Evolutionary conservation across 2,888 invertebrate species (phyloP).

Genomic region (Eristalis pertinax): DNA sequence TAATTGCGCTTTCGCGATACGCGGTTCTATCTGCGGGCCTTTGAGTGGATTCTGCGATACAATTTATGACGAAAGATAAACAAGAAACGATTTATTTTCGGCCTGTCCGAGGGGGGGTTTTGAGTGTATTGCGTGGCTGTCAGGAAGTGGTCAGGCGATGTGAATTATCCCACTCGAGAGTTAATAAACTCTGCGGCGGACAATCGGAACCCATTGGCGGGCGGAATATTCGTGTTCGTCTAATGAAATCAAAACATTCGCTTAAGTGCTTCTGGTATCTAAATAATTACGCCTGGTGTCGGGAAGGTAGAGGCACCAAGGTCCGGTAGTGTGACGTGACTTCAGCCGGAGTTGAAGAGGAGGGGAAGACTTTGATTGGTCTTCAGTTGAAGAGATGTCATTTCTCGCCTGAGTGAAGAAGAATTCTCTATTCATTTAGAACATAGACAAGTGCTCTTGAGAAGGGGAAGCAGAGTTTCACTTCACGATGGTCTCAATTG

Average conservation of each 20-base stretch:
- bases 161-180: slow-evolving; percentile 23
- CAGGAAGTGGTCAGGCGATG: slow-evolving; percentile 14
- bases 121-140: background rate
- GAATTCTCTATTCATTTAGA: background rate
- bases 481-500: too few species aligned
- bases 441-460: too few species aligned
- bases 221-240: slow-evolving; percentile 1
- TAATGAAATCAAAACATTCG: slow-evolving; percentile 8
- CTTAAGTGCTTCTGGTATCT: background rate
- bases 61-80: slow-evolving; percentile 35
- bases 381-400: background rate
- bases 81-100: background rate
- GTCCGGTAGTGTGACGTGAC: background rate
- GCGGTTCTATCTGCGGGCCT: background rate
- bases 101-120: background rate
- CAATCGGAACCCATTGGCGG: background rate
- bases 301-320: background rate
- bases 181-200: background rate
- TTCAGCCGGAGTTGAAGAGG: background rate
- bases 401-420: background rate
- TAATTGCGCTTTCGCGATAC: slow-evolving; percentile 29
- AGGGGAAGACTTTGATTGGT: background rate
- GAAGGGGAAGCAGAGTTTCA: too few species aligned
- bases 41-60: slow-evolving; percentile 3
- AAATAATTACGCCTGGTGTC: background rate